Conservation (phyloP, 1,140 invertebrate genomes). For the Ceratitis capitata region DNA sequence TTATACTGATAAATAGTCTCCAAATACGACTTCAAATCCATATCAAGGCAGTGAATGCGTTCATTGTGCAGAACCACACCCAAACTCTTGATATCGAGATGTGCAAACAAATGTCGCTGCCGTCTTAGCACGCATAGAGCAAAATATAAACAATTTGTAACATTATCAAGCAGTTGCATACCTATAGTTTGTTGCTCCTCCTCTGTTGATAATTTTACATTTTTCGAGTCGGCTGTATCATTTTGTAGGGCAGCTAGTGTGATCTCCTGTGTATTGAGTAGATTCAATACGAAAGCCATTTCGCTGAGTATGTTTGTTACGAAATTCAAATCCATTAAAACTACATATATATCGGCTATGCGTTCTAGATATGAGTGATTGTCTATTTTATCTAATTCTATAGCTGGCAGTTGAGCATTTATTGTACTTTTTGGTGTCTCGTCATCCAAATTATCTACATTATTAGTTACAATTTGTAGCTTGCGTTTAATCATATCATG, state of each 20-base stretch:
- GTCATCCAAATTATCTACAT: neutral
- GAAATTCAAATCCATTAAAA: conserved; percentile 56
- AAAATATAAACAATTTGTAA: conserved; percentile 56
- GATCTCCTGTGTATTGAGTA: conserved; percentile 50
- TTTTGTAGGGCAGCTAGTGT: neutral
- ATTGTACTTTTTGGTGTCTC: neutral
- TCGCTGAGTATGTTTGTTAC: conserved; percentile 59
- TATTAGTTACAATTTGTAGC: neutral
- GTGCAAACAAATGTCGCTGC: conserved; percentile 49
- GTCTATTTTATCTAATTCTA: conserved; percentile 38
- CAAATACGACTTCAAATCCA: conserved; percentile 47
- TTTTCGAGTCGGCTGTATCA: neutral
- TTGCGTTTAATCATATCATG: conserved; percentile 13
- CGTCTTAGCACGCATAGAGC: conserved; percentile 49
- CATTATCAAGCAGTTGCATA: conserved; percentile 2
- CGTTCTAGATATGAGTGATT: conserved; percentile 1
- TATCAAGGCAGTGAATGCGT: conserved; percentile 47
- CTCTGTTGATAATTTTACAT: neutral
- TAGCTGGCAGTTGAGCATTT: neutral
- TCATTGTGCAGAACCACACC: conserved; percentile 57
- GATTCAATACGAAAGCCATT: conserved; percentile 54
- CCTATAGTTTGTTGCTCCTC: neutral
- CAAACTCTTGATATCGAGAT: conserved; percentile 57
- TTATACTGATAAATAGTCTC: conserved; percentile 49
- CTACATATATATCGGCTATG: conserved; percentile 51